Base-by-base conservation (phyloP, 2,888 invertebrate species). In the Drosophila hamatofila region DNA sequence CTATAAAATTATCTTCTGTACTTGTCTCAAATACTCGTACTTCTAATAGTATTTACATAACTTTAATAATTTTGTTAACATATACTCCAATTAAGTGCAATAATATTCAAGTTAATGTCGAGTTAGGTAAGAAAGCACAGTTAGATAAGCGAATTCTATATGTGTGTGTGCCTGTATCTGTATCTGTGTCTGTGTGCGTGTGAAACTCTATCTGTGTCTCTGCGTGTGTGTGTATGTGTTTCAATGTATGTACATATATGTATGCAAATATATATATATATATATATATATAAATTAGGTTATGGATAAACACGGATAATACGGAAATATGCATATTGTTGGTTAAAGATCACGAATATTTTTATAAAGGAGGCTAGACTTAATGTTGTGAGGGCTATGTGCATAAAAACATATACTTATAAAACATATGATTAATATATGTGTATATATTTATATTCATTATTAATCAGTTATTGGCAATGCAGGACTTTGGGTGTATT, bases 51-150 rank as follows among this genome's bases (percentile, higher is more conserved):
- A 75, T 46, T 42, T 62, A 62, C 33, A 30, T 21, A 55, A 58
- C 41, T 55, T 41, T 42, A 61, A 39, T 23, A 52, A 41, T 49
- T 59, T 59, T 48, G 27, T 72, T 42, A 41, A 61, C 61, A 71
- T 78, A 61, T 80, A 83, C 65, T 83, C 67, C 64, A 80, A 65
- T n/a, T 48, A 73, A 77, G 86, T 85, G 77, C 88, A 71, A 75
- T 63, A 70, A 70, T 79, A 72, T 60, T 65, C 72, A 66, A 83
- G 41, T 87, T 80, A n/a, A 73, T 60, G 68, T 79, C 73, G 58
- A 67, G 42, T 48, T 70, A 55, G 75, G 51, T 64, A 70, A 66
- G 72, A 70, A 33, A 44, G 46, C 18, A 51, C 49, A 57, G 63
- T 73, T 80, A 73, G 55, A n/a, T 57, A 70, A 66, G 59, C 27